Evolutionary conservation across 2,888 invertebrate species (phyloP).

Genomic region (Trissoscelio sp.): DNA sequence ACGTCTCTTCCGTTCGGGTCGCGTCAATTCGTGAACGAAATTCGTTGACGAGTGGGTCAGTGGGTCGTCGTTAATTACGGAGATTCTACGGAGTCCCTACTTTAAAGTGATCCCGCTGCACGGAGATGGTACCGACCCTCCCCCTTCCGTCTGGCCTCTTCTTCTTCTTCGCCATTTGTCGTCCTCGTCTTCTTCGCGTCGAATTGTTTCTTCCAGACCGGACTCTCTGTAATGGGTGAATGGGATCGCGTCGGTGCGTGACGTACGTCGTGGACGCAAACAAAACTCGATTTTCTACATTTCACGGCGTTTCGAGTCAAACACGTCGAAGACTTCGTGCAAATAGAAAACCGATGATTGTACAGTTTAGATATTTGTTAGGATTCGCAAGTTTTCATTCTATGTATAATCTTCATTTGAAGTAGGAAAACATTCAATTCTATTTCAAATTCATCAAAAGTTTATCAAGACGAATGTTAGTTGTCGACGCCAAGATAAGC

Average conservation of each 20-base stretch:
- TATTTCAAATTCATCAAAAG: too few relatives aligned
- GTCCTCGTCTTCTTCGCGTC: conserved; percentile 24
- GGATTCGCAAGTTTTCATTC: neutral
- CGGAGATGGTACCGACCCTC: conserved; percentile 3
- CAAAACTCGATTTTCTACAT: conserved; percentile 60
- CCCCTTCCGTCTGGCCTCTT: conserved; percentile 8
- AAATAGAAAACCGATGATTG: conserved; percentile 19
- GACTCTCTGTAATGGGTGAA: conserved; percentile 67
- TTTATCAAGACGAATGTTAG: too few relatives aligned
- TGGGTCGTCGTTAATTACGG: conserved; percentile 68
- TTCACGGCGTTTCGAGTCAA: conserved; percentile 30
- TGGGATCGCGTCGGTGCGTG: conserved; percentile 62
- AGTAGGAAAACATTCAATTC: too few relatives aligned
- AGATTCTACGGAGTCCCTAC: conserved; percentile 59
- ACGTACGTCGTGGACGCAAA: conserved; percentile 47
- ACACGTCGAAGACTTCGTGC: neutral
- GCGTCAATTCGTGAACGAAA: conserved; percentile 68
- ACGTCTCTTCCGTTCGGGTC: conserved; percentile 60
- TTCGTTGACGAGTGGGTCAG: conserved; percentile 70
- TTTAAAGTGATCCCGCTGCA: conserved; percentile 39
- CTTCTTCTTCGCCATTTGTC: conserved; percentile 1
- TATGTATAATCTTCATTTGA: too few relatives aligned
- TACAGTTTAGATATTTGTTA: neutral
- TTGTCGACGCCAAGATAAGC: too few relatives aligned
- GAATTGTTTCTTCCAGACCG: conserved; percentile 64